Evolutionary conservation across 2,113 vertebrate species (phyloP).

Genomic region (Tupaia tana): DNA sequence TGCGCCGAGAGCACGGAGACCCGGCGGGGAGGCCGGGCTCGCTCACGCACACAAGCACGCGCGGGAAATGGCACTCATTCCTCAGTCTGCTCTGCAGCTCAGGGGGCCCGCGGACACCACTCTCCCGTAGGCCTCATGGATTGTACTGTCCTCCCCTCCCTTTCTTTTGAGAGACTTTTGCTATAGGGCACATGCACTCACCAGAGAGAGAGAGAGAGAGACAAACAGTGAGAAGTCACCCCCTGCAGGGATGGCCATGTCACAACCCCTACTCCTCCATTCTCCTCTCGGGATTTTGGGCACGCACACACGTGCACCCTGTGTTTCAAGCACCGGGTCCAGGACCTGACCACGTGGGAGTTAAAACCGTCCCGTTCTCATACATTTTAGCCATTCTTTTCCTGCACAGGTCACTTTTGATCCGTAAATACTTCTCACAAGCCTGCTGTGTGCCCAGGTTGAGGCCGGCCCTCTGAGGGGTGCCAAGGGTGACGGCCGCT

Average conservation of each 20-base stretch:
- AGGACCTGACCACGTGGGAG: not conserved
- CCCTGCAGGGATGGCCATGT: no score
- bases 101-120: not conserved
- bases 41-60: not conserved
- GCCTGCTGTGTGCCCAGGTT: not conserved
- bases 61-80: no score
- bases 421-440: not conserved
- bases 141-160: not conserved
- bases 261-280: no score
- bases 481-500: not conserved
- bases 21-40: not conserved
- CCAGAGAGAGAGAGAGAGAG: no score
- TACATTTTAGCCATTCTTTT: not conserved
- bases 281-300: no score
- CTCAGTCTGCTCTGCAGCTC: not conserved
- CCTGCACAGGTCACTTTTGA: not conserved
- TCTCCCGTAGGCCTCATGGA: not conserved
- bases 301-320: no score
- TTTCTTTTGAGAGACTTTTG: no score
- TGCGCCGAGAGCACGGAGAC: not conserved
- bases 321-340: no score
- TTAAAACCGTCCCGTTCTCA: not conserved
- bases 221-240: no score
- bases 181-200: no score
- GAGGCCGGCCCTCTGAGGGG: not conserved